Evolutionary conservation across 2,797 vertebrate species (phyloP).

Genomic region (Pipistrellus nathusii): DNA sequence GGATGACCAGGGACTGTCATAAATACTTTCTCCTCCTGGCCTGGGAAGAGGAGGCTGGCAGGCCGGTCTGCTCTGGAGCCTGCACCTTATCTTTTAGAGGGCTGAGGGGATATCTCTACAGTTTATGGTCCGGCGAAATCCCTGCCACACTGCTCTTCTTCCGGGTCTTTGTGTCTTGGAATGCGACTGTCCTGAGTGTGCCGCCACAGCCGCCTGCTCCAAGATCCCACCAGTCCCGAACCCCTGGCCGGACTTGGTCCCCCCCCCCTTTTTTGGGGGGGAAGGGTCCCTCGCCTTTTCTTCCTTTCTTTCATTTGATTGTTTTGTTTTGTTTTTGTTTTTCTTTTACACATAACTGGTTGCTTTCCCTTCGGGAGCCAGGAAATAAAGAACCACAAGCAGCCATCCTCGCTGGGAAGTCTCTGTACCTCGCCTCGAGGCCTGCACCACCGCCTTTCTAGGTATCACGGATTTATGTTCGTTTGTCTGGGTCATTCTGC

Average conservation of each 20-base stretch:
- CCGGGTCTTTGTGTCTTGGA: conserved; percentile 83
- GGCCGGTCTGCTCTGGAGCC: conserved; percentile 58
- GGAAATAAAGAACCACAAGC: conserved; percentile 72
- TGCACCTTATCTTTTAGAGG: conserved; percentile 77
- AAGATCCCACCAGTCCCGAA: conserved; percentile 31
- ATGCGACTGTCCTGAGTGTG: conserved; percentile 75
- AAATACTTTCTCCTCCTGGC: conserved; percentile 76
- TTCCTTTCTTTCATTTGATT: conserved; percentile 22
- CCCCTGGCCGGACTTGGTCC: conserved; percentile 58
- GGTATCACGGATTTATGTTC: conserved; percentile 81
- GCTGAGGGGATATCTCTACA: conserved; percentile 66
- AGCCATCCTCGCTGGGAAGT: conserved; percentile 48
- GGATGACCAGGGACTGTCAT: conserved; percentile 63
- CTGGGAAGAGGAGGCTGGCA: conserved; percentile 65
- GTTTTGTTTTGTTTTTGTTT: background rate
- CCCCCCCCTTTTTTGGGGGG: background rate
- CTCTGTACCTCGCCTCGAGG: conserved; percentile 27
- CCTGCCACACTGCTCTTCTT: conserved; percentile 81
- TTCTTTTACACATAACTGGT: conserved; percentile 54
- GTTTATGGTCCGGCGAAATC: conserved; percentile 81
- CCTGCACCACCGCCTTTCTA: conserved; percentile 64
- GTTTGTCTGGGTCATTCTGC: conserved; percentile 77
- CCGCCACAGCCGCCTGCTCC: background rate
- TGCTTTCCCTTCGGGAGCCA: conserved; percentile 59
- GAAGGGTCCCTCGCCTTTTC: background rate